Evolutionary conservation across 2,113 vertebrate genomes (phyloP), one percentile per base, ranked within the genome.

Genomic region (Triplophysa tibetana): DNA sequence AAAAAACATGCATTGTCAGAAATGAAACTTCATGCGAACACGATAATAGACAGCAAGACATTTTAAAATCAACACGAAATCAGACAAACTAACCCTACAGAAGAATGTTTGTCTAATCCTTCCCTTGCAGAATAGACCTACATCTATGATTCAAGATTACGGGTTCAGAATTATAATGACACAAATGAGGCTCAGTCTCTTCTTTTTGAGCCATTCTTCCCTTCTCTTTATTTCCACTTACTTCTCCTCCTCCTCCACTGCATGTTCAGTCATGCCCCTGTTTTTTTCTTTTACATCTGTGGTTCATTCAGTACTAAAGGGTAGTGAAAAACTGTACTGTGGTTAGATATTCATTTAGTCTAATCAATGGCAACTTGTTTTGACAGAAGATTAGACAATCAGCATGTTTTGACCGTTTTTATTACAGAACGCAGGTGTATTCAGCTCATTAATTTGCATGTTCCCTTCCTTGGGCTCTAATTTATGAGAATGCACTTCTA

Each of bases 191-290:
- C 13, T 60, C 23, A 17, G 16, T 21, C 12, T 17, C 24, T 8
- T 45, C 8, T 16, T 14, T 24, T n/a, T 43, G 24, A 11, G n/a
- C 24, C n/a, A 16, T 50, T 61, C 58, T 23, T 72, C 29, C 52
- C 41, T 14, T 11, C 14, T 29, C 19, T 1, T 13, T 26, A 8
- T 72, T 24, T 14, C 6, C 23, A 9, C 4, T 73, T 23, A 63
- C 58, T 60, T 54, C 48, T 54, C 41, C 29, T n/a, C 48, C 29
- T 16, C 23, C 33, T 67, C 70, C 45, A 45, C 54, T 10, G 29
- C 33, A 45, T 41, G 72, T 50, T 61, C 64, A 81, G 26, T 75
- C 64, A 65, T 67, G 63, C 29, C 70, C 62, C 24, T 50, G 23
- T 26, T 38, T 50, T 4, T 26, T 23, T 52, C 12, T 52, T 50